Evolutionary conservation across 2,113 vertebrate genomes (phyloP).

Genomic region (Megaceryle maxima): DNA sequence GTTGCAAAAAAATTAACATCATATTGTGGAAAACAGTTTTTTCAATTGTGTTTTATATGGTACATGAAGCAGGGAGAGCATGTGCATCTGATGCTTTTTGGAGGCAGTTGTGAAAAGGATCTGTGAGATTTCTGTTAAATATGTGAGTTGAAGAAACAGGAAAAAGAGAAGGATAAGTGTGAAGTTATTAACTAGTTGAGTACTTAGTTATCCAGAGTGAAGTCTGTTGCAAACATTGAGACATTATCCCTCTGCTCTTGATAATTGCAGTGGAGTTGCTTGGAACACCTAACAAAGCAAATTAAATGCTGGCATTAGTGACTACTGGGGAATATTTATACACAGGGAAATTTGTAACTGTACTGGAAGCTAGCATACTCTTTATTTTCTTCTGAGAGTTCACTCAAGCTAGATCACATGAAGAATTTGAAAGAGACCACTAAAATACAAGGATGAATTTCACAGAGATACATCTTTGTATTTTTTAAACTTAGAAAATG

Average conservation of each 20-base stretch:
- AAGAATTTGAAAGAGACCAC: background rate
- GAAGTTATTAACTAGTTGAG: background rate
- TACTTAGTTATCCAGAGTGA: background rate
- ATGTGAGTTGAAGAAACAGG: background rate
- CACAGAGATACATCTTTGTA: background rate
- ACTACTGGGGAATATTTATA: background rate
- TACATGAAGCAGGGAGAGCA: background rate
- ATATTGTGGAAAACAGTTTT: background rate
- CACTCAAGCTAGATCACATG: background rate
- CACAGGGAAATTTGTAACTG: background rate
- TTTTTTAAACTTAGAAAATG: background rate
- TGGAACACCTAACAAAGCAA: background rate
- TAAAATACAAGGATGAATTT: background rate
- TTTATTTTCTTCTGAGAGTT: background rate
- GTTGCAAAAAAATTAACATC: background rate
- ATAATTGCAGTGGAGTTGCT: background rate
- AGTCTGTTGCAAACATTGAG: background rate
- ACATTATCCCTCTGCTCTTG: background rate
- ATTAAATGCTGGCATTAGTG: background rate
- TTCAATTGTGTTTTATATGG: background rate
- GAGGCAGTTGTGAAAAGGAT: background rate
- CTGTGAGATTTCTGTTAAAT: background rate
- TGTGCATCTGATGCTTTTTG: background rate
- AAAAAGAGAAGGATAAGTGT: background rate
- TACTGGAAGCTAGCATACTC: background rate